Base-by-base conservation (phyloP, 2,797 vertebrate genomes). In the Siniperca scherzeri region DNA sequence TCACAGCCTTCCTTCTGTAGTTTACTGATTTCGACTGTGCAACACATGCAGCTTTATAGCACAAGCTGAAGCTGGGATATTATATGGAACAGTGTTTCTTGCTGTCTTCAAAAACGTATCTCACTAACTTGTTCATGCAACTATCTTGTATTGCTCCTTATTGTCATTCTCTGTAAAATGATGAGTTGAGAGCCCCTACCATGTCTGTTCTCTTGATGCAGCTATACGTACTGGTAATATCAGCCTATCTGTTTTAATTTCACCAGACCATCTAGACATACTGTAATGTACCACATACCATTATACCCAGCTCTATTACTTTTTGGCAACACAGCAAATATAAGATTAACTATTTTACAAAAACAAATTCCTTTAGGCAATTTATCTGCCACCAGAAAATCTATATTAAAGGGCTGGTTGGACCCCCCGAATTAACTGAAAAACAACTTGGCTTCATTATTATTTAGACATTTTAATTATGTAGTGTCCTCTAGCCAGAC, bases 401-500 rank as follows among this genome's bases (percentile, higher is more conserved):
- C 82, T 44, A 53, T 67, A 80, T 81, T 78, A 77, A 74, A 85
- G 85, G 74, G 36, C 40, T 73, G 27, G 46, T 64, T 77, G 77
- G 76, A 91, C 74, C 77, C 53, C 59, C 59, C 13, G 14, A 78
- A 90, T 85, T 67, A 75, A 84, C 77, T 84, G 72, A 88, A 90
- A 87, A 89, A 84, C 81, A 91, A 78, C 61, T 81, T 64, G 53
- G 69, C 77, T 82, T 82, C 84, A 86, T 92, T 91, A 90, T 87
- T 91, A 90, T 91, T 93, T 85, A 82, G 83, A 87, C 78, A 81
- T 89, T 90, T 92, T 90, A 91, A 93, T 93, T 89, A 91, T 80
- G 46, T 13, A 65, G 70, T 84, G 81, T 92, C 87, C 79, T 87
- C 69, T 64, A 91, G 88, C 87, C 77, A 93, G 91, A 91, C 88